phyloP scores from a whole-genome alignment of 2,113 vertebrate species.

The Cavia porcellus region DNA sequence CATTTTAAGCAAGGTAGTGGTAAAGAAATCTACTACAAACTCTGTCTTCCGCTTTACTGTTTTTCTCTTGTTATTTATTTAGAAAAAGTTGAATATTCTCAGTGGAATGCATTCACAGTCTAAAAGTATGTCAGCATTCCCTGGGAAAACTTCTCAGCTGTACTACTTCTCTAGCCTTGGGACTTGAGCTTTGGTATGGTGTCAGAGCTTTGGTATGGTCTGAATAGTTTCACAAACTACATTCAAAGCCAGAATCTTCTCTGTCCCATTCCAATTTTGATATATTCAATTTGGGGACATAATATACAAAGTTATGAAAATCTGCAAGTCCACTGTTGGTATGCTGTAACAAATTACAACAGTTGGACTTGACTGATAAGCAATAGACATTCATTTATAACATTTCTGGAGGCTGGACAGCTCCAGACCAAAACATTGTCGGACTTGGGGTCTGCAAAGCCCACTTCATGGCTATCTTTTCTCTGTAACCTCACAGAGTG shows the following conservation, averaged over 20 bases:
- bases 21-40: slow-evolving; percentile 15
- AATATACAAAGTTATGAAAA: not conserved
- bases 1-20: not conserved
- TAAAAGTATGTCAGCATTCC: not conserved
- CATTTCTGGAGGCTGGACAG: not conserved
- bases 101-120: not conserved
- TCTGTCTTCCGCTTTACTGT: not conserved
- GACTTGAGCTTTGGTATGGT: too few relatives aligned
- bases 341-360: not conserved
- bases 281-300: not conserved
- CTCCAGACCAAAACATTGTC: not conserved
- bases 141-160: not conserved
- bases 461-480: not conserved
- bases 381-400: not conserved
- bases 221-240: not conserved
- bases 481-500: not conserved
- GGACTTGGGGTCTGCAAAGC: too few relatives aligned
- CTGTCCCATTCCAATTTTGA: not conserved
- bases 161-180: not conserved
- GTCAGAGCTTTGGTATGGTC: not conserved
- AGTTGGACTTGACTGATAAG: not conserved
- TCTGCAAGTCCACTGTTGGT: not conserved
- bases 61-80: not conserved
- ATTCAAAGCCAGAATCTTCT: not conserved
- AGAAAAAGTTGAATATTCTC: slow-evolving; percentile 29